Base-by-base conservation (phyloP, 1,140 invertebrate genomes). In the Hyles euphorbiae region DNA sequence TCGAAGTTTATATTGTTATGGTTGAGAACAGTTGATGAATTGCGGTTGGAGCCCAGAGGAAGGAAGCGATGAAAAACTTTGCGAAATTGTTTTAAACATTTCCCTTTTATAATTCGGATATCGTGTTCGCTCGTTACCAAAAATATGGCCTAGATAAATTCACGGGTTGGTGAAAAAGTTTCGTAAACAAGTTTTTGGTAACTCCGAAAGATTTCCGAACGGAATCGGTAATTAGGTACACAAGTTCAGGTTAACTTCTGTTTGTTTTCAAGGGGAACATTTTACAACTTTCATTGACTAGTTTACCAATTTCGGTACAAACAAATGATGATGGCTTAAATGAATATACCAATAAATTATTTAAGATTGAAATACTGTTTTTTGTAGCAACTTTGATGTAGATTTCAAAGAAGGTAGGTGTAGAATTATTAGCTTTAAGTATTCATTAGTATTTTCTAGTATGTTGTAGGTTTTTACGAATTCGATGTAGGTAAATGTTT, bases 161-260 rank as follows among this genome's bases (percentile, higher is more conserved):
- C 50, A 56, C 36, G 72, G 76, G 70, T 81, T 78, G 58, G 58
- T 50, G 54, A 63, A 65, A 60, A 79, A 80, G 55, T 70, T 81
- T 67, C 50, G 47, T 63, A 66, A 76, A 76, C 72, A 80, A 81
- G 67, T 74, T 74, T 61, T 50, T 22, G 22, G 58, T 60, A 72
- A 71, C 61, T 76, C 58, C 53, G 62, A 69, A 66, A 70, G 70
- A 63, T 75, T 77, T 71, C 55, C 40, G 57, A 61, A 56, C 51
- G 58, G 57, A 78, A 78, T 81, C 72, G 70, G 76, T 81, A 82
- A 81, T 82, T 84, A 76, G 70, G 65, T 70, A 74, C 59, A 70
- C 65, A 71, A 70, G 63, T 67, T 61, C 34, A 12, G 61, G 51
- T 60, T 36, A 65, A 72, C 62, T 70, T 65, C 61, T 70, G 65